Percentiles rank a stretch among this genome's conserved stretches.
phyloP scores from a whole-genome alignment of 2,888 invertebrate genomes.

The Anagyrus pseudococci region DNA sequence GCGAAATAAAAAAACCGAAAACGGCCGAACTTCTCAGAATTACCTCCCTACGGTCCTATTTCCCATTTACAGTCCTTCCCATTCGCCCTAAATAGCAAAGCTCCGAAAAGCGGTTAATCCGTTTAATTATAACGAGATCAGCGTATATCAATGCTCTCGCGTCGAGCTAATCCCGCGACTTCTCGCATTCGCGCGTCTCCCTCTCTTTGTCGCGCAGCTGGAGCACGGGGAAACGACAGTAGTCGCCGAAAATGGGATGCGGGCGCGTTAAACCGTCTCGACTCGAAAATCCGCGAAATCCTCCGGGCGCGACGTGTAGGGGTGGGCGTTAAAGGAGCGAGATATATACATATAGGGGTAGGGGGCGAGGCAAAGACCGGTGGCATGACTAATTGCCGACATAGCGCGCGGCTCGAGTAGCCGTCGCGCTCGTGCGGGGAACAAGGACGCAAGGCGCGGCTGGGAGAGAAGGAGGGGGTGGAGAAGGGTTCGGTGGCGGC shows the following conservation, averaged over 20 bases:
- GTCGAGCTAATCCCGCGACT: neutral
- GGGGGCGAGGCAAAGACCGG: neutral
- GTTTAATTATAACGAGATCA: neutral
- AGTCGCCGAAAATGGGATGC: neutral
- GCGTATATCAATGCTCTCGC: too few relatives aligned
- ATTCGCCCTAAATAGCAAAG: neutral
- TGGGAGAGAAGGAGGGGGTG: neutral
- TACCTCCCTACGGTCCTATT: too few relatives aligned
- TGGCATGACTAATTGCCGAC: slow-evolving; percentile 30
- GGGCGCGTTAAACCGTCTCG: neutral
- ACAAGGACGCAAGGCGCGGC: too few relatives aligned
- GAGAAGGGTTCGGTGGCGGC: slow-evolving; percentile 9
- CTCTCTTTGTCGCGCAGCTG: too few relatives aligned
- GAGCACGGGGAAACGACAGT: too few relatives aligned
- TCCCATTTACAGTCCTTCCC: too few relatives aligned
- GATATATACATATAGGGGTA: neutral
- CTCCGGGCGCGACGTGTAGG: neutral
- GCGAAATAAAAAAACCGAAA: too few relatives aligned
- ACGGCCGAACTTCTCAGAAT: too few relatives aligned
- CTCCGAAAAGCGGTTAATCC: neutral
- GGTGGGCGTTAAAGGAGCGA: neutral
- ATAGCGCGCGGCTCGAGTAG: slow-evolving; percentile 14
- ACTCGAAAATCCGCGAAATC: slow-evolving; percentile 9
- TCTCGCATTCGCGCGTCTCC: neutral
- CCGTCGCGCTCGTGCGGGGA: too few relatives aligned